Base-by-base conservation (phyloP, 1,140 invertebrate species). In the Aphaenogaster ashmeadi region DNA sequence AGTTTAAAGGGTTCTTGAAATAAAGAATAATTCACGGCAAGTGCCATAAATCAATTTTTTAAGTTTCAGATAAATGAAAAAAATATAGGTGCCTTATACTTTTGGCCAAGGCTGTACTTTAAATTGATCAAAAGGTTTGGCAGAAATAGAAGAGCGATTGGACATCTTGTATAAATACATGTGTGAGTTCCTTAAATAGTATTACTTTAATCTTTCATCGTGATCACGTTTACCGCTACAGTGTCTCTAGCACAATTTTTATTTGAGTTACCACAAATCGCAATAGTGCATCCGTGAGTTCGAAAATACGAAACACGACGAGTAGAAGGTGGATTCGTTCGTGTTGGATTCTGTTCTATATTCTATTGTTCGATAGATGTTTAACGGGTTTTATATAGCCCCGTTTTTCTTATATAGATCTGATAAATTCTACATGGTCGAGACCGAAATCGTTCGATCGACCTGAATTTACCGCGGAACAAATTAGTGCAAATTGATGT, bases 131-230 rank as follows among this genome's bases (percentile, higher is more conserved):
- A 60, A 72, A 47, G 41, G n/a, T 5, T 74, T 38, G 18, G n/a
- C 3, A 58, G 13, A 41, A 18, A 69, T 21, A 21, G 21, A 44
- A 27, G 15, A 60, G 21, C 18, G 36, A 71, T 41, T 38, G 38
- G 38, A 71, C 21, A 56, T 27, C n/a, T 81, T n/a, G 7, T 18
- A 27, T 21, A 38, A 27, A 9, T 81, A 50, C 21, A 21, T 44
- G 36, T 38, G 21, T 38, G 21, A 72, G 15, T 56, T 50, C 13
- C 80, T 84, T 84, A 83, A 74, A 0, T 60, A 50, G 13, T 84
- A 84, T 75, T 84, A 84, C 38, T 84, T 84, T 50, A 50, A 62
- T 84, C 54, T 84, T 84, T 84, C 80, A 75, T 84, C 54, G 41
- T 84, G 54, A 84, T 84, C 69, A 84, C 67, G 78, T 80, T 80